A percentile compares a stretch with the other conserved stretches of the same genome.
These are phyloP conservation scores for Orchestia grillus DNA, from an alignment of 1,140 invertebrate genomes.

Conservation along the genomic window DNA sequence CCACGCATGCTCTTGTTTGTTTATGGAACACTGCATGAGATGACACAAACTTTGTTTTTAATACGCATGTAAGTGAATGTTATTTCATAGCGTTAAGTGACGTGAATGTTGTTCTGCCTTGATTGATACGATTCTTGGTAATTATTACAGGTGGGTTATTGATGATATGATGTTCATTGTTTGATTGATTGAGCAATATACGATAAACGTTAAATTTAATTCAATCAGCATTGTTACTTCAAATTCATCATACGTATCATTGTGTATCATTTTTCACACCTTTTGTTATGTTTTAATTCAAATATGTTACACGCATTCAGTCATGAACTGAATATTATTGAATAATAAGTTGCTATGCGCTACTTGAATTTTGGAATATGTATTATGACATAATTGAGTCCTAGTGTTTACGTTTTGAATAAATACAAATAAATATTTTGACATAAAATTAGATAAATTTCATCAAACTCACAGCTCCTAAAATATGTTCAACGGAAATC, in stretches of 20 bases:
- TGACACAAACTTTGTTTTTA: not conserved
- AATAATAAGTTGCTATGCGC: too few relatives aligned
- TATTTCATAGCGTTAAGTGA: not conserved
- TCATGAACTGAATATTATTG: not conserved
- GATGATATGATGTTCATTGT: not conserved
- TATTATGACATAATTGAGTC: too few relatives aligned
- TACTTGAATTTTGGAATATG: too few relatives aligned
- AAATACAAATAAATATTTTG: too few relatives aligned
- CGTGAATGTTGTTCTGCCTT: not conserved
- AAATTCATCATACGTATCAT: not conserved
- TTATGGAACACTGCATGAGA: not conserved
- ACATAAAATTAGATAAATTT: too few relatives aligned
- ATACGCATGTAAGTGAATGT: not conserved
- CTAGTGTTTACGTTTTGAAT: too few relatives aligned
- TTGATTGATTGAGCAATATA: not conserved
- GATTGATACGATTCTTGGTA: not conserved
- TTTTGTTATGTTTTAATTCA: not conserved
- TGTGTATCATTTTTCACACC: not conserved
- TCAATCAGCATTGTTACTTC: not conserved
- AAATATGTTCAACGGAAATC: too few relatives aligned
- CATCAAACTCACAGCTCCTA: too few relatives aligned
- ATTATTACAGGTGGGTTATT: not conserved
- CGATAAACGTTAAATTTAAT: not conserved
- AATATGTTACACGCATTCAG: not conserved
- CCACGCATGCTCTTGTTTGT: not conserved